Percentiles rank a stretch among this genome's conserved stretches.
These are phyloP conservation scores for Spodoptera littoralis DNA, from an alignment of 2,888 invertebrate species.

Conservation along the genomic window DNA sequence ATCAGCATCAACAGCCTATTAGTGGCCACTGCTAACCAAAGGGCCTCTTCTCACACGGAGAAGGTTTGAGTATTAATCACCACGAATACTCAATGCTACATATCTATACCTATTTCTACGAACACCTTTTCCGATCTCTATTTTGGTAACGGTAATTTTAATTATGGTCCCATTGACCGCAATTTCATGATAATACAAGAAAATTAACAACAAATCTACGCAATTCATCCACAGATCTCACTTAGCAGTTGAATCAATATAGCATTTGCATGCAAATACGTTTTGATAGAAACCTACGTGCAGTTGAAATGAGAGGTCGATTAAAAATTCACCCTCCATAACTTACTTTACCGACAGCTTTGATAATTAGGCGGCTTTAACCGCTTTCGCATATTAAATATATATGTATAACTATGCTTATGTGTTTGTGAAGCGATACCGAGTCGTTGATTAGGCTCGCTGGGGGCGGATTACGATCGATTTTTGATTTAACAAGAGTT, in stretches of 20 bases:
- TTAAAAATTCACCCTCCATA: constrained; percentile 71
- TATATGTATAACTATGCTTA: constrained; percentile 32
- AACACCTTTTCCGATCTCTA: no score
- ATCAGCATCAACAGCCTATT: no score
- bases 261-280: constrained; percentile 63
- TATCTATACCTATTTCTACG: no score
- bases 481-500: constrained; percentile 36
- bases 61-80: no score
- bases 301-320: constrained; percentile 62
- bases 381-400: constrained; percentile 58
- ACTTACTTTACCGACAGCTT: constrained; percentile 66
- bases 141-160: background rate
- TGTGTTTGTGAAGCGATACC: constrained; percentile 27
- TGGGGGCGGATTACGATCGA: constrained; percentile 39
- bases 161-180: background rate
- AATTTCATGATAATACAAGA: constrained; percentile 13
- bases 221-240: constrained; percentile 34
- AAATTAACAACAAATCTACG: constrained; percentile 27
- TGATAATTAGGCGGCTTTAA: constrained; percentile 68
- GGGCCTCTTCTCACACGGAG: no score
- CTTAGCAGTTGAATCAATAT: constrained; percentile 61
- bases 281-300: constrained; percentile 59
- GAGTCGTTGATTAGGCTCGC: constrained; percentile 33
- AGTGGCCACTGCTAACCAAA: no score
- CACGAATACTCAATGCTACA: no score